Evolutionary conservation across 2,797 vertebrate genomes (phyloP), one percentile per base, ranked within the genome.

Genomic region (Platalea minor): DNA sequence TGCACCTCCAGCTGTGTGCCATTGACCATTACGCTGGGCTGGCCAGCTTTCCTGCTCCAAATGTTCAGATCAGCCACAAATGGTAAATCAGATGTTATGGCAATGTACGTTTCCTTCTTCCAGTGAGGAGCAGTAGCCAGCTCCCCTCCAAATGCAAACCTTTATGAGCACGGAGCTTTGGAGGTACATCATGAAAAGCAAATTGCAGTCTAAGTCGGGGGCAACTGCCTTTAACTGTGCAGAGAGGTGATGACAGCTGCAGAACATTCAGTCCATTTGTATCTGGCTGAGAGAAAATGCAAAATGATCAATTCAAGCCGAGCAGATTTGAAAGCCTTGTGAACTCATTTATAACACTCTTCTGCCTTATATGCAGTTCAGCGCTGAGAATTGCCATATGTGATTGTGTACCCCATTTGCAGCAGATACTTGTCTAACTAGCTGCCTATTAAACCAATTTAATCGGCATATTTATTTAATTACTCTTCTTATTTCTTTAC

Each of bases 211-310:
- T 51, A 75, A 92, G 91, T 93, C 6, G 6, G 95, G 95, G 91
- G 95, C 96, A 95, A 89, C 84, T 95, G 79, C 64, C 60, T 87
- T 89, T 59, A 64, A 39, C 91, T 53, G 5, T 60, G 65, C 94
- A 78, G 85, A 72, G 93, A 94, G 94, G 92, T 87, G 95, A 87
- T 95, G 93, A 96, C 86, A 97, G 95, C 79, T 88, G 91, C 64
- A 91, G 84, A 96, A 76, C 75, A 89, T 69, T 91, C 59, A 92
- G 89, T 95, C 84, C 79, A 46, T 93, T 92, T 85, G 74, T 87
- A 75, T 83, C 70, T 87, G 77, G 80, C 91, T 89, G 63, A 63
- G 79, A 77, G 77, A 90, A 95, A 93, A 95, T 39, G 70, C 28
- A 28, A 76, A 95, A 72, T 54, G 95, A 46, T 80, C 65, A 91